phyloP scores from a whole-genome alignment of 2,113 vertebrate species.

The Copsychus sechellarum region DNA sequence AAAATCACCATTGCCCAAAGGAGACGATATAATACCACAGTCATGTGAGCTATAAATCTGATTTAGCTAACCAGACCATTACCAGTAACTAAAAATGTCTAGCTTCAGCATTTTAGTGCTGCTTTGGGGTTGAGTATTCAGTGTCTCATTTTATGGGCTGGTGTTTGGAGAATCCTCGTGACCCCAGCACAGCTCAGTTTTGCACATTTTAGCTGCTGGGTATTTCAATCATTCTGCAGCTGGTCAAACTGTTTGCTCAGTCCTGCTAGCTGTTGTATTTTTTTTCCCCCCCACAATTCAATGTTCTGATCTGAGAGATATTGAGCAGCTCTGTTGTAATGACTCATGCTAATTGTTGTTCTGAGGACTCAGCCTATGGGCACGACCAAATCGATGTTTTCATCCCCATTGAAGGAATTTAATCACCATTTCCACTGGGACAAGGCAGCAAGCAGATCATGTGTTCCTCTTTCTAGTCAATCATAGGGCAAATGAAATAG shows the following conservation, averaged over 20 bases:
- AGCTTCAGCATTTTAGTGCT: background rate
- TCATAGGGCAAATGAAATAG: background rate
- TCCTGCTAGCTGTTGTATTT: background rate
- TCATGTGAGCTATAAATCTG: background rate
- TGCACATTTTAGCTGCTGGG: background rate
- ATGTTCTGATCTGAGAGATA: background rate
- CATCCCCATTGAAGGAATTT: background rate
- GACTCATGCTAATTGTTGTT: background rate
- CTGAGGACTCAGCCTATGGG: background rate
- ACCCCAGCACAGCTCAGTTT: rapidly evolving
- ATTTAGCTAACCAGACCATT: background rate
- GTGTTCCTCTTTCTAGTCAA: background rate
- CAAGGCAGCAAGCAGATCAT: background rate
- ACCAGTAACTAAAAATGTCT: background rate
- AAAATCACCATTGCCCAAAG: background rate
- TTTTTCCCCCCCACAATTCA: background rate
- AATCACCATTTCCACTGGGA: background rate
- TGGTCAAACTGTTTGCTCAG: background rate
- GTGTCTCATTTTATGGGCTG: too few relatives aligned
- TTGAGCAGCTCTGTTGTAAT: background rate
- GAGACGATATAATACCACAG: rapidly evolving
- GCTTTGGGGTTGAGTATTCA: background rate
- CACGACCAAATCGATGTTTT: background rate
- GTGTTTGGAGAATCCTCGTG: background rate
- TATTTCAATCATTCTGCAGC: background rate